Percentiles rank a stretch among this genome's conserved stretches.
These are phyloP conservation scores for Scophthalmus maximus DNA, from an alignment of 2,113 vertebrate species.

Conservation along the genomic window DNA sequence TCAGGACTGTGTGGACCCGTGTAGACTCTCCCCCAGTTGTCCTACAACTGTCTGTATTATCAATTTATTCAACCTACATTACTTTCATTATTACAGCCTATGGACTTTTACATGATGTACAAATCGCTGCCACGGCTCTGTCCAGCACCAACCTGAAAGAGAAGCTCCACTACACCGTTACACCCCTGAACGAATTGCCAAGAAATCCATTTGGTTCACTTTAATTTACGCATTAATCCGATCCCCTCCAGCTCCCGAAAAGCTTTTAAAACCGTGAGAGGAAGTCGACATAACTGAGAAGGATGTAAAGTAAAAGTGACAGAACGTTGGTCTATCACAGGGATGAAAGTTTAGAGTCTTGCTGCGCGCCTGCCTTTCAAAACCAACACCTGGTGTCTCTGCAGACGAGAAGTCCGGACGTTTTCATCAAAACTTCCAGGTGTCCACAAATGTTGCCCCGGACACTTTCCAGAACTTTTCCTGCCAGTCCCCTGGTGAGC, in stretches of 20 bases:
- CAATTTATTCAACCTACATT: background rate
- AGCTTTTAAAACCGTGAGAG: constrained; percentile 76
- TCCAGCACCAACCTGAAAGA: constrained; percentile 6
- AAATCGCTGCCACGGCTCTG: background rate
- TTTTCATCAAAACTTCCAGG: no score
- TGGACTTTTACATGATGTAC: background rate
- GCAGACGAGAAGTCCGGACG: no score
- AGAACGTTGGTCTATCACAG: constrained; percentile 20
- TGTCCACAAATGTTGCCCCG: no score
- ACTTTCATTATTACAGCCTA: background rate
- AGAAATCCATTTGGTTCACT: constrained; percentile 73
- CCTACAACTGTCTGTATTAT: no score
- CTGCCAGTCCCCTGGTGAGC: no score
- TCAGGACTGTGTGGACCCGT: background rate
- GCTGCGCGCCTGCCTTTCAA: background rate
- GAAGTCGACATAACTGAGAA: constrained; percentile 45
- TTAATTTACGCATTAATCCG: constrained; percentile 83
- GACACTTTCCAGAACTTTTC: no score
- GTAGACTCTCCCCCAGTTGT: background rate
- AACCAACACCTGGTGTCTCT: no score
- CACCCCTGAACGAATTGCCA: constrained; percentile 72
- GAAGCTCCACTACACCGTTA: constrained; percentile 52
- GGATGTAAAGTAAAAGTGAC: constrained; percentile 26
- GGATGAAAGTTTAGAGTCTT: no score
- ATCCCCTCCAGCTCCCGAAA: constrained; percentile 66